phyloP scores from a whole-genome alignment of 2,888 invertebrate genomes.

The Polymixis lichenea region DNA sequence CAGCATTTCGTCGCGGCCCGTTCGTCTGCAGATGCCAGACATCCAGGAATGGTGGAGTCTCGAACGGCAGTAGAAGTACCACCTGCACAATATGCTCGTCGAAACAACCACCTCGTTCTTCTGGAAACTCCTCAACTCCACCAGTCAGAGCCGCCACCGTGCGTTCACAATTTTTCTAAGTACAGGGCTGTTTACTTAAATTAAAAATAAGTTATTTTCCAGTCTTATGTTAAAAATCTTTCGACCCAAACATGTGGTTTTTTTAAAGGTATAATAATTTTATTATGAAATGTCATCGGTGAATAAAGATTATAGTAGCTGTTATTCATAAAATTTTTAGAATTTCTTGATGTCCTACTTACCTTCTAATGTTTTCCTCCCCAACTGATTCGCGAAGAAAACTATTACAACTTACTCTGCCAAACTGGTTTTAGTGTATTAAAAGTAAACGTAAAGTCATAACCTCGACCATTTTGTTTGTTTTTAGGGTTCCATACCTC shows the following conservation, averaged over 20 bases:
- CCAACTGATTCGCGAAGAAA: too few species aligned
- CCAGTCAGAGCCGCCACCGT: slow-evolving; percentile 41
- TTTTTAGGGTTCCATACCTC: too few species aligned
- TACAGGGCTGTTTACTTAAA: neutral
- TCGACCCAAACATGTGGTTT: neutral
- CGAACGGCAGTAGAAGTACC: slow-evolving; percentile 13
- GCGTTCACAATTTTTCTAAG: slow-evolving; percentile 49
- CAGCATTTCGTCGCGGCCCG: slow-evolving; percentile 20
- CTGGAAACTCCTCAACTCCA: slow-evolving; percentile 4
- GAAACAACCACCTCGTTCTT: slow-evolving; percentile 12
- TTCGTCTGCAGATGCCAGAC: slow-evolving; percentile 36
- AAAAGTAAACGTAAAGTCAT: too few species aligned
- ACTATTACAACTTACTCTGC: too few species aligned
- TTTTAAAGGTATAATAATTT: neutral
- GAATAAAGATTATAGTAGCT: neutral
- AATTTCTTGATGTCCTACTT: neutral
- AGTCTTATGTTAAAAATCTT: neutral
- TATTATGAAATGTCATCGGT: slow-evolving; percentile 3
- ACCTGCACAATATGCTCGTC: slow-evolving; percentile 27
- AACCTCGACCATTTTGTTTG: too few species aligned
- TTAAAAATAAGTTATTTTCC: neutral
- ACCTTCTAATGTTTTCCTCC: neutral
- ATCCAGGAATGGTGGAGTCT: slow-evolving; percentile 3
- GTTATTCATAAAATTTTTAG: neutral
- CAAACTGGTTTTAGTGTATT: too few species aligned